These are phyloP conservation scores for Hoplostethus atlanticus DNA, from an alignment of 2,797 vertebrate species.

Conservation along the genomic window DNA sequence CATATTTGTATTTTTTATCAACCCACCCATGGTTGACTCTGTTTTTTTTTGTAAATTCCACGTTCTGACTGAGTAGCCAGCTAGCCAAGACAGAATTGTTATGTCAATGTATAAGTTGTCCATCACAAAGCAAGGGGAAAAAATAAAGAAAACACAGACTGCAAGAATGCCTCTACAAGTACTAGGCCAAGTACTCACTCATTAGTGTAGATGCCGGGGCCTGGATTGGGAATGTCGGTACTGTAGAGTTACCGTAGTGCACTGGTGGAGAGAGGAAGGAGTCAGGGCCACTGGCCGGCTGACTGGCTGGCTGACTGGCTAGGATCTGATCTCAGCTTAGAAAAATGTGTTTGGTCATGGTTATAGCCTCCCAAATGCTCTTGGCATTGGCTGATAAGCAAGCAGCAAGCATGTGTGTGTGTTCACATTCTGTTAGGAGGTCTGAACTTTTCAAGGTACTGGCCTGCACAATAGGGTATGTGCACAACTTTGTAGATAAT, in stretches of 20 bases:
- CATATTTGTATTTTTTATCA: not conserved
- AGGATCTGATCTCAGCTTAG: constrained; percentile 70
- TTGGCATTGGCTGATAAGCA: constrained; percentile 63
- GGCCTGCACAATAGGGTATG: constrained; percentile 2
- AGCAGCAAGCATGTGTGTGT: constrained; percentile 25
- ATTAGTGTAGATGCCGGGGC: constrained; percentile 36
- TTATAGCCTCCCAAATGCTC: constrained; percentile 57
- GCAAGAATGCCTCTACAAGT: constrained; percentile 45
- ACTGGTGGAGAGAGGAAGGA: constrained; percentile 65
- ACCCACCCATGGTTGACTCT: not conserved
- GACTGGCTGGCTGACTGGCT: constrained; percentile 51
- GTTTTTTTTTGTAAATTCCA: constrained; percentile 1
- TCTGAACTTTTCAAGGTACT: constrained; percentile 30
- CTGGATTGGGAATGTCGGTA: constrained; percentile 48
- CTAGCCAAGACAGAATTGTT: not conserved
- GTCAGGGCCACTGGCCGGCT: constrained; percentile 59
- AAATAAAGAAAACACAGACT: not conserved
- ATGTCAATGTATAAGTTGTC: not conserved
- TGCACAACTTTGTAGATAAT: constrained; percentile 16
- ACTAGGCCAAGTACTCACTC: constrained; percentile 38
- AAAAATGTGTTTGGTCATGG: constrained; percentile 75
- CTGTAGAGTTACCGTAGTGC: constrained; percentile 28
- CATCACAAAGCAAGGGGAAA: constrained; percentile 2
- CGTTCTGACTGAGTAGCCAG: not conserved
- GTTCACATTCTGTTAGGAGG: constrained; percentile 8